phyloP scores from a whole-genome alignment of 2,797 vertebrate species.

The Apodemus agrarius region DNA sequence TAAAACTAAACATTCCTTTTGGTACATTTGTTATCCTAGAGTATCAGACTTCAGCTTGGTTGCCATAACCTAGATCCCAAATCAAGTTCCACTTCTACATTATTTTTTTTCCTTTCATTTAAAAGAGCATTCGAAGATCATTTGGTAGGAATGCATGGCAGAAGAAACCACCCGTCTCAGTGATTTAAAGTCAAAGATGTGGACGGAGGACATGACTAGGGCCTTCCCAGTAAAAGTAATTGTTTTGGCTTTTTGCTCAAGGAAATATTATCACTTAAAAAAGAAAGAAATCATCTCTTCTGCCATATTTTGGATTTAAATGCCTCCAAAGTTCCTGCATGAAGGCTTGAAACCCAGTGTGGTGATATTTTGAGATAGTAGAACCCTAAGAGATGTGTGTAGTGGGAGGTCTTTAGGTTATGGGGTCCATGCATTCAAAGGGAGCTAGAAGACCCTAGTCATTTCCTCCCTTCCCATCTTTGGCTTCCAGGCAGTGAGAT shows the following conservation, averaged over 20 bases:
- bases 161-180: background rate
- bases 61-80: background rate
- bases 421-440: background rate
- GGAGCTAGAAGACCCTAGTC: too few relatives aligned
- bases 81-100: background rate
- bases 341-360: background rate
- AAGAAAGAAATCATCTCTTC: background rate
- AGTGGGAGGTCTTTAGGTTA: background rate
- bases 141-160: background rate
- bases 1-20: background rate
- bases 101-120: background rate
- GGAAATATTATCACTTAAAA: background rate
- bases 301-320: background rate
- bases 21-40: background rate
- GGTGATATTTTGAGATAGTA: too few relatives aligned
- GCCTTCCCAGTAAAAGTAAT: background rate
- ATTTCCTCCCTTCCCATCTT: too few relatives aligned
- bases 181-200: background rate
- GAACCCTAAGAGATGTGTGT: background rate
- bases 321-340: background rate
- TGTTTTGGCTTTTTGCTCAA: background rate
- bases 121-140: background rate
- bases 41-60: background rate
- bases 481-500: too few relatives aligned
- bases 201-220: background rate